Conservation (phyloP, 2,113 vertebrate genomes). For the Catharus minimus region DNA sequence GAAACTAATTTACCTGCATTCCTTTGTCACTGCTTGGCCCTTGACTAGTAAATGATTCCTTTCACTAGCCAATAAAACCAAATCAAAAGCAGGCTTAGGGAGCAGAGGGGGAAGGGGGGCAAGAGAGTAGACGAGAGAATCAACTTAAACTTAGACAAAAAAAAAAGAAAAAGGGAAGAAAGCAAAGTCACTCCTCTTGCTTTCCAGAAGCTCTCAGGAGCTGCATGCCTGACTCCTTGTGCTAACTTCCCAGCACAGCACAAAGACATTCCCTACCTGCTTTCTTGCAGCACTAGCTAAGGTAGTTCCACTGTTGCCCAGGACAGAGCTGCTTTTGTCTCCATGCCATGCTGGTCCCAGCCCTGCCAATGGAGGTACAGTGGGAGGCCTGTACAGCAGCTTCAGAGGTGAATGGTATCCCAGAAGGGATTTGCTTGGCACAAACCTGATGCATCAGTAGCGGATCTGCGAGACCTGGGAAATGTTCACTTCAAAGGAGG, state of each 20-base stretch:
- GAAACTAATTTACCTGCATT: conserved; percentile 79
- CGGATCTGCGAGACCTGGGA: not conserved
- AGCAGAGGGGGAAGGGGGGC: conserved; percentile 41
- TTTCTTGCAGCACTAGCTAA: not conserved
- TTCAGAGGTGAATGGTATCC: not conserved
- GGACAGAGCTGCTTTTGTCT: not conserved
- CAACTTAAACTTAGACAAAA: conserved; percentile 24
- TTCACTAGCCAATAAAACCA: conserved; percentile 76
- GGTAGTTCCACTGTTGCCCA: not conserved
- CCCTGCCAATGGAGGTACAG: not conserved
- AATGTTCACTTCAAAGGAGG: not conserved
- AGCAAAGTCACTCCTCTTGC: conserved; percentile 35
- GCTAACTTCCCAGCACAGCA: not conserved
- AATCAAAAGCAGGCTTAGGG: conserved; percentile 71
- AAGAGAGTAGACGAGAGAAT: conserved; percentile 12
- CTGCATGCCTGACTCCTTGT: not conserved
- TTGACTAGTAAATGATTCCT: conserved; percentile 78
- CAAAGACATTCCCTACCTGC: conserved; percentile 36
- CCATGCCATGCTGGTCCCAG: not conserved
- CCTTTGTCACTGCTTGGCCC: conserved; percentile 67
- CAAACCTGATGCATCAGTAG: not conserved
- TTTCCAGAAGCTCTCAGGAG: conserved; percentile 14
- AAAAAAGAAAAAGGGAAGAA: not conserved
- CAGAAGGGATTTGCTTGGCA: not conserved
- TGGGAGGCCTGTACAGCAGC: not conserved